Percentiles rank a stretch among this genome's conserved stretches.
Evolutionary conservation across 2,888 invertebrate genomes (phyloP).

Genomic region (Pteria penguin): DNA sequence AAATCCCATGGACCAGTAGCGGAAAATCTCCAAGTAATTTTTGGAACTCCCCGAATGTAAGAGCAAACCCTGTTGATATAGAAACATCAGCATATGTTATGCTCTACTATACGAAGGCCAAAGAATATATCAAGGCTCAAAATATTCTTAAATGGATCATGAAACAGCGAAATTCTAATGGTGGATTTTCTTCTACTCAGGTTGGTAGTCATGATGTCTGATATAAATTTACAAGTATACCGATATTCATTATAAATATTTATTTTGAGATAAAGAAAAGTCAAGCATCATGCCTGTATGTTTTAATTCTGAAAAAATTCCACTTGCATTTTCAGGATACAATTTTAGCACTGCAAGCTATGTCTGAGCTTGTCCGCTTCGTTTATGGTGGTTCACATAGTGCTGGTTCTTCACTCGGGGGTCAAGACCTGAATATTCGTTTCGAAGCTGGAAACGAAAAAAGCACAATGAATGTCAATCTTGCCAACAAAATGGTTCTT

Average conservation of each 20-base stretch:
- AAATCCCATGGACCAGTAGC: background rate
- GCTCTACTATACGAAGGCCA: constrained; percentile 59
- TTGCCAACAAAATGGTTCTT: constrained; percentile 68
- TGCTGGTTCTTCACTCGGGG: too few relatives aligned
- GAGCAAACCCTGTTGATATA: constrained; percentile 60
- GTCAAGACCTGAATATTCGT: too few relatives aligned
- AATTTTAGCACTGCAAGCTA: constrained; percentile 76
- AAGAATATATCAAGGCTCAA: constrained; percentile 53
- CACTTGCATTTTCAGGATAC: too few relatives aligned
- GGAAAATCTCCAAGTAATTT: constrained; percentile 5
- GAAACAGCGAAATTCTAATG: constrained; percentile 66
- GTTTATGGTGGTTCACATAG: background rate
- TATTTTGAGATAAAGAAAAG: too few relatives aligned
- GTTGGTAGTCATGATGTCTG: too few relatives aligned
- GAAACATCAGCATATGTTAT: constrained; percentile 77
- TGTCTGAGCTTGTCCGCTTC: constrained; percentile 37
- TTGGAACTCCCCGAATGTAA: constrained; percentile 36
- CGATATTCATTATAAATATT: too few relatives aligned
- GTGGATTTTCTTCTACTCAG: constrained; percentile 78
- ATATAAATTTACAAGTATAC: too few relatives aligned
- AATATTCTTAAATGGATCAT: constrained; percentile 73
- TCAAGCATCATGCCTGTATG: too few relatives aligned
- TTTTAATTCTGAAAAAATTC: too few relatives aligned
- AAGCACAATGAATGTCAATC: constrained; percentile 58
- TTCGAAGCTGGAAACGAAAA: too few relatives aligned